A percentile compares a stretch with the other conserved stretches of the same genome.
Evolutionary conservation across 1,140 invertebrate species (phyloP).

Genomic region (Chrysomallon squamiferum): DNA sequence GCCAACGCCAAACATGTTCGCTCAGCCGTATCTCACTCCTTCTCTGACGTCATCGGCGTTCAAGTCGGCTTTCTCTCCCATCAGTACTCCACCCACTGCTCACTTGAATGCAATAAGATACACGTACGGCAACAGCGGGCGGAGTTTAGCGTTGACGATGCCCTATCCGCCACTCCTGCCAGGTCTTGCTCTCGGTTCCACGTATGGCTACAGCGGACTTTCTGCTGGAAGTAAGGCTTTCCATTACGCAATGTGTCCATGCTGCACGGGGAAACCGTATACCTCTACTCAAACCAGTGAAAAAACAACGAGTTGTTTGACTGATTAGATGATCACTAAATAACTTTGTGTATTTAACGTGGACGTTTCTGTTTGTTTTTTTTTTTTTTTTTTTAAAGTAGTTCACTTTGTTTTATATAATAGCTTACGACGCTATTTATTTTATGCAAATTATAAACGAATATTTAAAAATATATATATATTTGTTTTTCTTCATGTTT

Average conservation of each 20-base stretch:
- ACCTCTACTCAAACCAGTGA: constrained; percentile 7
- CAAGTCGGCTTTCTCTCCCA: constrained; percentile 57
- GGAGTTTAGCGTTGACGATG: constrained; percentile 29
- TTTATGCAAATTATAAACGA: no score
- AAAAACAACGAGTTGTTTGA: constrained; percentile 32
- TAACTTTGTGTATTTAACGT: no score
- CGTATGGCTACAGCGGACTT: constrained; percentile 37
- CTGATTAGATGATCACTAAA: constrained; percentile 14
- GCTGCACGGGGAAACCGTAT: constrained; percentile 27
- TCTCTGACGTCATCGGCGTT: constrained; percentile 17
- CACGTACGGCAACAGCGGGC: constrained; percentile 24
- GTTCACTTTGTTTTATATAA: no score
- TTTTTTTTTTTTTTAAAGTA: no score
- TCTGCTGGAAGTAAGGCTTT: constrained; percentile 24
- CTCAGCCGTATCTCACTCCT: constrained; percentile 18
- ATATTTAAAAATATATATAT: no score
- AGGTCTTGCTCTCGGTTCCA: constrained; percentile 18
- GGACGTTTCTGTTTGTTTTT: no score
- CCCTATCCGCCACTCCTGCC: constrained; percentile 45
- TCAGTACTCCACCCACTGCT: constrained; percentile 26
- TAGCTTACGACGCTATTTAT: no score
- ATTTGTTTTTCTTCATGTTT: no score
- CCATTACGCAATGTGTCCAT: constrained; percentile 37
- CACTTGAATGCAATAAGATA: constrained; percentile 37
- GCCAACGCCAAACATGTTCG: constrained; percentile 3